Percentiles rank a stretch among this genome's conserved stretches.
Evolutionary conservation across 1,140 invertebrate genomes (phyloP).

Genomic region (Telenomus remus): DNA sequence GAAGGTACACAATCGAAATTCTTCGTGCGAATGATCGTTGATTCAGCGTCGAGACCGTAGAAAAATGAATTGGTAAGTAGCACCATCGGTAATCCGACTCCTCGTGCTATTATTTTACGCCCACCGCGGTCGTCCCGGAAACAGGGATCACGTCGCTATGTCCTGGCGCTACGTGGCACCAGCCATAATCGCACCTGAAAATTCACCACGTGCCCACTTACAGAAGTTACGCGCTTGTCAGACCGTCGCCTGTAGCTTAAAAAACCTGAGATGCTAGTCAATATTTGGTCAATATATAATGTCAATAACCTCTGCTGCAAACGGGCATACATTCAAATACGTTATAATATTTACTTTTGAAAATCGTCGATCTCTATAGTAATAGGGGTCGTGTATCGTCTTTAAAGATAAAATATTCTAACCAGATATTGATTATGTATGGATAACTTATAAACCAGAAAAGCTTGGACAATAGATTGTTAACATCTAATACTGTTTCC

Average conservation of each 20-base stretch:
- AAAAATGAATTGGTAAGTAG: conserved; percentile 46
- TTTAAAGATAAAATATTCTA: no score
- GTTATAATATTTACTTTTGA: neutral
- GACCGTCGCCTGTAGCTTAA: conserved; percentile 39
- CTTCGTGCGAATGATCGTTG: conserved; percentile 38
- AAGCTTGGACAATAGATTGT: no score
- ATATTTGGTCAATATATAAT: conserved; percentile 59
- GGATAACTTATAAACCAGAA: no score
- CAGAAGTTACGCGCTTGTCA: conserved; percentile 46
- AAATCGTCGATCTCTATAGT: no score
- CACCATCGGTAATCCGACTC: conserved; percentile 45
- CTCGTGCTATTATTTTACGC: conserved; percentile 52
- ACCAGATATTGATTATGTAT: neutral
- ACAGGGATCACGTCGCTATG: conserved; percentile 54
- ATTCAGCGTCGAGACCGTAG: conserved; percentile 19
- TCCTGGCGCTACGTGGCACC: conserved; percentile 56
- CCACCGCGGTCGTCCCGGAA: conserved; percentile 57
- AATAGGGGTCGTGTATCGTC: no score
- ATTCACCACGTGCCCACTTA: conserved; percentile 52
- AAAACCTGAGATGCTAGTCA: conserved; percentile 41
- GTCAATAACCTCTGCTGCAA: conserved; percentile 43
- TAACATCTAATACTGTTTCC: no score
- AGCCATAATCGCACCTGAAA: conserved; percentile 42
- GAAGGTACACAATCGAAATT: conserved; percentile 40
- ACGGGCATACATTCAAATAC: conserved; percentile 1